Evolutionary conservation across 2,113 vertebrate genomes (phyloP).

Genomic region (Rissa tridactyla): DNA sequence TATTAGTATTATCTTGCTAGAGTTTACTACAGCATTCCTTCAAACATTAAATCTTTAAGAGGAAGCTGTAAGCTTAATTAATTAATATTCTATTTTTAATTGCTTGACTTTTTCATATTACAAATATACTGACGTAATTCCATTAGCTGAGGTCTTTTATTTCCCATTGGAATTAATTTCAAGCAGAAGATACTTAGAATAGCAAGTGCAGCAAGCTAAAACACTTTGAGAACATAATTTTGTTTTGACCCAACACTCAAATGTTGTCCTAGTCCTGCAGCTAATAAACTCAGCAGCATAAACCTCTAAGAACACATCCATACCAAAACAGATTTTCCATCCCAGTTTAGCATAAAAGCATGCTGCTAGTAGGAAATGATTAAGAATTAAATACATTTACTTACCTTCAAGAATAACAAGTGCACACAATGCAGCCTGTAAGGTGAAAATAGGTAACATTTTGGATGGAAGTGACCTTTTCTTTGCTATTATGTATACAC

Average conservation of each 20-base stretch:
- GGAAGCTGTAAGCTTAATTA: conserved; percentile 20
- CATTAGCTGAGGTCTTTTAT: not conserved
- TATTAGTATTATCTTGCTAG: conserved; percentile 19
- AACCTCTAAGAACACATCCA: not conserved
- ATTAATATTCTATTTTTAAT: conserved; percentile 49
- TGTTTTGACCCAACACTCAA: not conserved
- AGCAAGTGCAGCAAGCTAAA: not conserved
- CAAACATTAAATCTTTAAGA: conserved; percentile 38
- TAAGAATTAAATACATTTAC: not conserved
- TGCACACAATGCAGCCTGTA: not conserved
- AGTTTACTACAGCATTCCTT: conserved; percentile 24
- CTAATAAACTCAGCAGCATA: not conserved
- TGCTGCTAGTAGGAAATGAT: not conserved
- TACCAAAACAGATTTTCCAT: not conserved
- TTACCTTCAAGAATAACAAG: not conserved
- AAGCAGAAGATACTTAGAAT: not conserved
- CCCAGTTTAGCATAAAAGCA: not conserved
- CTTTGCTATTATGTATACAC: not conserved
- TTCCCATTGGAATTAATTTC: conserved; percentile 17
- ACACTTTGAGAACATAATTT: not conserved
- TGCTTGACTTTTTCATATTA: conserved; percentile 27
- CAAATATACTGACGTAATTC: not conserved
- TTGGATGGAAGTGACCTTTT: not conserved
- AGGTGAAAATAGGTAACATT: not conserved
- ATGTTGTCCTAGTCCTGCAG: not conserved